Base-by-base conservation (phyloP, 2,797 vertebrate species). In the Aselliscus stoliczkanus region DNA sequence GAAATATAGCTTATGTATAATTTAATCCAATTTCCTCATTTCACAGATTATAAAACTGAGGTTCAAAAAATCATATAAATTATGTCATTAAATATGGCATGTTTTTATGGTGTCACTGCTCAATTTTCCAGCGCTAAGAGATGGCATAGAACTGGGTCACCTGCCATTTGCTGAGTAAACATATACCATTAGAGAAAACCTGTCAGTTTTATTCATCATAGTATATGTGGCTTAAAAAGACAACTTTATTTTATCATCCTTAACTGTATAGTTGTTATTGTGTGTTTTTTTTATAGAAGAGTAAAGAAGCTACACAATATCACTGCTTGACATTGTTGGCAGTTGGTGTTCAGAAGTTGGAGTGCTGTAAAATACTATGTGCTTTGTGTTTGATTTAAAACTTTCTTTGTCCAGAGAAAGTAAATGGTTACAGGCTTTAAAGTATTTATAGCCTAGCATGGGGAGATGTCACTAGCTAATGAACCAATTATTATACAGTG, bases 311-410 rank as follows among this genome's bases (percentile, higher is more conserved):
- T 91, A 21, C 20, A 95, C 77, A 39, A 50, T 83, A 37, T 11
- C 12, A 77, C 52, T 62, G 18, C 52, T 97, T 96, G 84, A 96
- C 31, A 81, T 29, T 88, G 67, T 89, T 90, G 92, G 69, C 18
- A 73, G 15, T 93, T 75, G 12, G 18, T 73, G 18, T 58, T 79
- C 58, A 60, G 42, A 84, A 72, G 18, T 62, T 73, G 21, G 42
- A 44, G 77, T 90, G 34, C 13, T 86, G 11, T 65, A 60, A 90
- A 52, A 82, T 65, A 54, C 54, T 67, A 11, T 5, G 18, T 52
- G 64, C 50, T 79, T 81, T 8, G 31, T 62, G 67, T 47, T 92
- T 85, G 58, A n/a, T 92, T 85, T 39, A 70, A 88, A 86, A 17
- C 50, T n/a, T 47, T 75, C 47, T 80, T 70, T 92, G 54, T 69